A percentile compares a stretch with the other conserved stretches of the same genome.
Evolutionary conservation across 2,888 invertebrate species (phyloP).

Genomic region (Bombyx huttoni): DNA sequence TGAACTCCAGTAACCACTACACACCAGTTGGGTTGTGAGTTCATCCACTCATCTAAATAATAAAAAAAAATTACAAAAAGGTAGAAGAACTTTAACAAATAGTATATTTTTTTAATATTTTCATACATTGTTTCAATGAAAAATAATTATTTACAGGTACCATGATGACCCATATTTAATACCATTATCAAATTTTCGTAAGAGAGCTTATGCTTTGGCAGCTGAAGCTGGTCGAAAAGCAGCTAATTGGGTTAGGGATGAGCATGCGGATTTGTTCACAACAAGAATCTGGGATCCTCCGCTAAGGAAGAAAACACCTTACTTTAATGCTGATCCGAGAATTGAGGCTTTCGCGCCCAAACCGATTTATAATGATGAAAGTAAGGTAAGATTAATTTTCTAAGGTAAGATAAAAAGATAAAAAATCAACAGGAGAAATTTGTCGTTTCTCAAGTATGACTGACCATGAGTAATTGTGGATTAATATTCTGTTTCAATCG

Average conservation of each 20-base stretch:
- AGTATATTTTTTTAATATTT: no score
- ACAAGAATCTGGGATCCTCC: conserved; percentile 76
- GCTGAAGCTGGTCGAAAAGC: conserved; percentile 90
- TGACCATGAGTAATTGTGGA: background rate
- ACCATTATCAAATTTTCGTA: conserved; percentile 78
- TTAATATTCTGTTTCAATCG: no score
- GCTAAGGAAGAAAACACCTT: conserved; percentile 57
- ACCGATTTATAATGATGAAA: conserved; percentile 78
- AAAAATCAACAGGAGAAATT: no score
- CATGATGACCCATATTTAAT: conserved; percentile 93
- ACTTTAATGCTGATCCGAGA: conserved; percentile 72
- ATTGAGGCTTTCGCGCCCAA: conserved; percentile 80
- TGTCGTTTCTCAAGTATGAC: background rate
- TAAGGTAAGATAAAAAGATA: no score
- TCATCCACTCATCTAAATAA: no score
- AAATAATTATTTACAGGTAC: conserved; percentile 55
- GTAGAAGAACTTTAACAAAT: no score
- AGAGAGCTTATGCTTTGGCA: conserved; percentile 83
- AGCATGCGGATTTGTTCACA: conserved; percentile 79
- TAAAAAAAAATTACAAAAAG: no score
- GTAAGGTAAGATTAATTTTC: conserved; percentile 53
- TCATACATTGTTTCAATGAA: no score
- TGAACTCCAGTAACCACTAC: no score
- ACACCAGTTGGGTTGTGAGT: no score
- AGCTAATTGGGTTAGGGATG: conserved; percentile 84